A percentile compares a stretch with the other conserved stretches of the same genome.
These are phyloP conservation scores for Psilanteris sp. DNA, from an alignment of 1,140 invertebrate species.

Conservation along the genomic window DNA sequence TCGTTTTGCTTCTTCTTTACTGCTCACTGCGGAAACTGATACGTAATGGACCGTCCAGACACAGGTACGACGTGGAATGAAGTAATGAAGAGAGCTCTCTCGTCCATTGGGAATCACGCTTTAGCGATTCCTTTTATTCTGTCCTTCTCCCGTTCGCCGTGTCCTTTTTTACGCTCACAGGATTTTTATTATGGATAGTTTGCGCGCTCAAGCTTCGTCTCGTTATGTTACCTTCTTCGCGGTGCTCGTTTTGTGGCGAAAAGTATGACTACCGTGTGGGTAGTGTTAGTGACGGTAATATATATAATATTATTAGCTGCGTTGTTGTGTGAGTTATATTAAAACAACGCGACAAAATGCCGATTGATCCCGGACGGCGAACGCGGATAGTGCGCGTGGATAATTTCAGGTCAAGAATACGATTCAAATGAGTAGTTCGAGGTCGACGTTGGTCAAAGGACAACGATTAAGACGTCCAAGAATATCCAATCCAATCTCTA, in stretches of 20 bases:
- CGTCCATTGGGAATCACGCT: conserved; percentile 63
- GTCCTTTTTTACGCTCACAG: conserved; percentile 41
- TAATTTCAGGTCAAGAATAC: too few relatives aligned
- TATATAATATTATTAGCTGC: too few relatives aligned
- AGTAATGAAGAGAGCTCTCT: conserved; percentile 58
- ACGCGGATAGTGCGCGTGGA: too few relatives aligned
- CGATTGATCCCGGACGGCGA: too few relatives aligned
- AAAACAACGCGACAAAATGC: too few relatives aligned
- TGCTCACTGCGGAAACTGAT: conserved; percentile 63
- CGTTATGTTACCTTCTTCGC: conserved; percentile 44
- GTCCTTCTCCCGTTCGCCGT: conserved; percentile 53
- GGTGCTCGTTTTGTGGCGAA: conserved; percentile 14
- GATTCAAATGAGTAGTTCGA: too few relatives aligned
- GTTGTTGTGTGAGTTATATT: too few relatives aligned
- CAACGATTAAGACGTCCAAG: too few relatives aligned
- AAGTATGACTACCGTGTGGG: conserved; percentile 28
- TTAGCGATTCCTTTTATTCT: conserved; percentile 67
- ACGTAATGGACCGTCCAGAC: conserved; percentile 55
- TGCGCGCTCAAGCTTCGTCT: conserved; percentile 44
- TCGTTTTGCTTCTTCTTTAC: conserved; percentile 64
- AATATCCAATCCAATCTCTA: too few relatives aligned
- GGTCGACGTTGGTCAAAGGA: too few relatives aligned
- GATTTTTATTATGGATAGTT: conserved; percentile 56
- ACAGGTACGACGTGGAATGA: conserved; percentile 50
- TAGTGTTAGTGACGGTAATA: conserved; percentile 5